A percentile compares a stretch with the other conserved stretches of the same genome.
Evolutionary conservation across 2,113 vertebrate species (phyloP).

Genomic region (Mungos mungo): DNA sequence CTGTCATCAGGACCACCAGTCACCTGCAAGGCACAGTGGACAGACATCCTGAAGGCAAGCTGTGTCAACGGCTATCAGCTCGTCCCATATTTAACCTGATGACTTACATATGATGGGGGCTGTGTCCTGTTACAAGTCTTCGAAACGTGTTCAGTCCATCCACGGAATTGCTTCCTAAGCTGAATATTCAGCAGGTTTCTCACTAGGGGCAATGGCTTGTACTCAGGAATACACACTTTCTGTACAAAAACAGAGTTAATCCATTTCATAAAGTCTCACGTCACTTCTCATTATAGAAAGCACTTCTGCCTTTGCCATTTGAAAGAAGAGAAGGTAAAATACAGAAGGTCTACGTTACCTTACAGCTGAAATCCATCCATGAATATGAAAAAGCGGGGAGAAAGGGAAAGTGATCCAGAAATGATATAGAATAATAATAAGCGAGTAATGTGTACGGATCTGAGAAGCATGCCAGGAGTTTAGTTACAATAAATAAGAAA

Average conservation of each 20-base stretch:
- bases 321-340: conserved; percentile 41
- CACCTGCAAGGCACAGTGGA: not conserved
- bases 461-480: not conserved
- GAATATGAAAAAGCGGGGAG: conserved; percentile 20
- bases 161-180: conserved; percentile 21
- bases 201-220: not conserved
- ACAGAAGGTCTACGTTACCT: not conserved
- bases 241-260: not conserved
- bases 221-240: conserved; percentile 30
- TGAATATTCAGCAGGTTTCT: conserved; percentile 39
- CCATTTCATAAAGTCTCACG: not conserved
- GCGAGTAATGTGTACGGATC: not conserved
- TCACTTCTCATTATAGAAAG: conserved; percentile 42
- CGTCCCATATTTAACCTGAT: not conserved
- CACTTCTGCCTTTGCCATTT: not conserved
- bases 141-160: not conserved
- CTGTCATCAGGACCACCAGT: not conserved
- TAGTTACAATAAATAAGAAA: conserved; percentile 82
- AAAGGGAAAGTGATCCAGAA: not conserved
- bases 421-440: conserved; percentile 40
- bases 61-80: not conserved
- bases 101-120: not conserved
- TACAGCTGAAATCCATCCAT: conserved; percentile 8
- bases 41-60: not conserved
- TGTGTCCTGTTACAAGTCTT: not conserved